Conservation (phyloP, 2,797 vertebrate genomes). For the Tapirus indicus region DNA sequence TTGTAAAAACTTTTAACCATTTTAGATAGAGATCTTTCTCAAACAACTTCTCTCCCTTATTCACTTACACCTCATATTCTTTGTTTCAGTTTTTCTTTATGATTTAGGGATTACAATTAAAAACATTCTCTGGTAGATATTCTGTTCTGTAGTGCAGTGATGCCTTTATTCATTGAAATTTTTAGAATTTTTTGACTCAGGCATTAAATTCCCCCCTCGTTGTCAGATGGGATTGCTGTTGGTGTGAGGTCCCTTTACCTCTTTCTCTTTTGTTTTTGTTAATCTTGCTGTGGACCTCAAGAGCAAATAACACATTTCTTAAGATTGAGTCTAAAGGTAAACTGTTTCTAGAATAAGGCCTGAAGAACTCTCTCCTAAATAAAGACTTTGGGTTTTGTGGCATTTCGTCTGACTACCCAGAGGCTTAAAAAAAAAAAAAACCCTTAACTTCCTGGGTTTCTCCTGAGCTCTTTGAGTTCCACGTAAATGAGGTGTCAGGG, state of each 20-base stretch:
- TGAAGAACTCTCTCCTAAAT: not conserved
- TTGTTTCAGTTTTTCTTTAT: conserved; percentile 4
- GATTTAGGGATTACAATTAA: not conserved
- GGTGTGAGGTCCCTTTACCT: not conserved
- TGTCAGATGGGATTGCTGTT: not conserved
- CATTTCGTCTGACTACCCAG: not conserved
- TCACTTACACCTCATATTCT: not conserved
- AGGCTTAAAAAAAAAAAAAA: not conserved
- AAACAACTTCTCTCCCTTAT: not conserved
- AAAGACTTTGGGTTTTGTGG: not conserved
- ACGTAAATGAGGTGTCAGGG: not conserved
- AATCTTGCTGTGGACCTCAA: not conserved
- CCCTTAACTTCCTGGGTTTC: not conserved
- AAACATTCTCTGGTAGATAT: not conserved
- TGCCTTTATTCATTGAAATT: not conserved
- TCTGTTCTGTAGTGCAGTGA: not conserved
- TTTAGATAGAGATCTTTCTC: conserved; percentile 9
- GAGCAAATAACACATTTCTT: not conserved
- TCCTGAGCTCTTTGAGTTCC: not conserved
- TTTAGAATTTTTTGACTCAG: not conserved
- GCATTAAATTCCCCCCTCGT: not conserved
- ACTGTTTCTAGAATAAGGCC: not conserved
- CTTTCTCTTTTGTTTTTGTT: not conserved
- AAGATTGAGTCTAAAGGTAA: not conserved
- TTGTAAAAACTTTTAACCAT: not conserved